Base-by-base conservation (phyloP, 2,113 vertebrate genomes). In the Caranx melampygus region DNA sequence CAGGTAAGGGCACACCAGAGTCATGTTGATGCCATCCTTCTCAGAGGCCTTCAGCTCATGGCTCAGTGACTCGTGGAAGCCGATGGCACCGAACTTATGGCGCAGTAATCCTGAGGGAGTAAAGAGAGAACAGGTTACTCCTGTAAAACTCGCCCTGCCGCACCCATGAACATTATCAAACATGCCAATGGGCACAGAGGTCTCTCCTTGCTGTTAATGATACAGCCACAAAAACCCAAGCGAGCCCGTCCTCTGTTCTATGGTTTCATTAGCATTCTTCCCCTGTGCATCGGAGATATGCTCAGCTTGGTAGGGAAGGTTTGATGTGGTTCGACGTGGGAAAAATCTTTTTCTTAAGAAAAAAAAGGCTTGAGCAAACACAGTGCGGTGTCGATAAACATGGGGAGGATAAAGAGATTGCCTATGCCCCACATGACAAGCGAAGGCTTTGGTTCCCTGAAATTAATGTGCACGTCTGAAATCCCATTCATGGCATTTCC, bases 21-120 rank as follows among this genome's bases (percentile, higher is more conserved):
- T 99, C 92, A 98, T 99, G 93, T 99, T 99, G 93, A 99, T 98
- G 83, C 98, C 98, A 0, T 99, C 97, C 92, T 99, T 99, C 91
- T 99, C 98, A 0, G 97, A 96, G 88, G 98, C 98, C 93, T 99
- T 98, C 87, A 99, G 88, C 92, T 99, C 98, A 72, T 99, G 98
- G 94, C 98, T 99, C 91, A 99, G 94, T 66, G 98, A 99, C 89
- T 99, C 97, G 8, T 99, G 98, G 94, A 99, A 99, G 85, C 98
- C 98, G 37, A 99, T 98, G 86, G 96, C 98, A 94, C 98, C 98
- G 42, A 99, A 99, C 90, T 99, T 99, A 85, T 99, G 86, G 98
- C 97, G 2, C 98, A 99, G 89, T 99, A 99, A 95, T 99, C 98
- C 98, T 99, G 90, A 14, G 59, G 61, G 83, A 82, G 65, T 20